A percentile compares a stretch with the other conserved stretches of the same genome.
These are phyloP conservation scores for Plodia interpunctella DNA, from an alignment of 1,140 invertebrate species.

Conservation along the genomic window DNA sequence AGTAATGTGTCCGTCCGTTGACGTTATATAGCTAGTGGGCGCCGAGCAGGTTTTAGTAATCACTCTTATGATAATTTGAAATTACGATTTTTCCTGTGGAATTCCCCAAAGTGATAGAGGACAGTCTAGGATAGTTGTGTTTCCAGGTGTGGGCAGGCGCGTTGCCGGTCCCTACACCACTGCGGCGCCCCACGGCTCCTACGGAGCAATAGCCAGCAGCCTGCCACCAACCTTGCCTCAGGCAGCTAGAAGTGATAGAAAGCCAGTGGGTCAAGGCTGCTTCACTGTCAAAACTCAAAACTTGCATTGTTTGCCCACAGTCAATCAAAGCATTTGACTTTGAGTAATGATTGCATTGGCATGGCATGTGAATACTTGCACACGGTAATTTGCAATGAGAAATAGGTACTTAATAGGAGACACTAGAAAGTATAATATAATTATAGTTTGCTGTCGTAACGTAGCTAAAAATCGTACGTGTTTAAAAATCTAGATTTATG, in stretches of 20 bases:
- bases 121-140: not conserved
- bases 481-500: no score
- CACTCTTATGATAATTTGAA: not conserved
- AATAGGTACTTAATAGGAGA: not conserved
- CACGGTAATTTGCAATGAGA: not conserved
- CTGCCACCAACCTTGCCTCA: not conserved
- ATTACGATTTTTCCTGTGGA: not conserved
- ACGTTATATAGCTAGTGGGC: not conserved
- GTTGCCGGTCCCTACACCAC: not conserved
- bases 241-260: conserved; percentile 18
- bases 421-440: not conserved
- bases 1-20: not conserved
- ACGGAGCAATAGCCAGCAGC: not conserved
- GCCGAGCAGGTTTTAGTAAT: not conserved
- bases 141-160: not conserved
- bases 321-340: conserved; percentile 4
- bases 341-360: conserved; percentile 1
- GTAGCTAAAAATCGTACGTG: no score
- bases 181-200: not conserved
- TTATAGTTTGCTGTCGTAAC: not conserved
- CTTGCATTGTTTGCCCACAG: conserved; percentile 1
- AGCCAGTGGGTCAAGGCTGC: conserved; percentile 24
- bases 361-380: conserved; percentile 1
- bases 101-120: not conserved
- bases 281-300: conserved; percentile 4